A percentile compares a stretch with the other conserved stretches of the same genome.
Evolutionary conservation across 2,888 invertebrate genomes (phyloP).

Genomic region (Noctua janthe): DNA sequence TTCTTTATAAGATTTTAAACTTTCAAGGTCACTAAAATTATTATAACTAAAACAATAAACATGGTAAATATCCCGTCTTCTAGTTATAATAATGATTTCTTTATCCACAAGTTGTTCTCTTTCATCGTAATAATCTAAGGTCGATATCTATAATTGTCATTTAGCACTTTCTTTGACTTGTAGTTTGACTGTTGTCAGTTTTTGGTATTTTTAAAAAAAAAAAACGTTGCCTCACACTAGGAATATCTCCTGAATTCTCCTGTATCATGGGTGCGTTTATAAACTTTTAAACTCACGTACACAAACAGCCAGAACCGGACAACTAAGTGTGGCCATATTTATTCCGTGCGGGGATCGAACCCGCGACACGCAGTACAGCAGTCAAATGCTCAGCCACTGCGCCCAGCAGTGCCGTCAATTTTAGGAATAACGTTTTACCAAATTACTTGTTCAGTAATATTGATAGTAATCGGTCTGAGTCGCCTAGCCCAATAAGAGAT

Average conservation of each 20-base stretch:
- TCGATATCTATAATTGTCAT: background rate
- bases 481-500: too few relatives aligned
- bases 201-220: background rate
- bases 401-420: background rate
- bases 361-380: background rate
- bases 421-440: background rate
- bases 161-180: background rate
- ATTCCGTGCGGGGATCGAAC: background rate
- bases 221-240: background rate
- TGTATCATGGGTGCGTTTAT: background rate
- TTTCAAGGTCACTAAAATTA: too few relatives aligned
- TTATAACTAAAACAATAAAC: too few relatives aligned
- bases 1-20: too few relatives aligned
- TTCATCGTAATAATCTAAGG: background rate
- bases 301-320: background rate
- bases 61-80: too few relatives aligned
- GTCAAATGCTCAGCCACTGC: background rate
- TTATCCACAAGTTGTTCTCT: background rate
- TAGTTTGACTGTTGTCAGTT: background rate
- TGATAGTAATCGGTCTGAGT: background rate
- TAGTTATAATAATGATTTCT: too few relatives aligned
- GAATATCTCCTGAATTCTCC: background rate
- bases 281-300: background rate
- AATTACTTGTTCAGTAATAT: background rate
- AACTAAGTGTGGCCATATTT: background rate